Evolutionary conservation across 2,113 vertebrate genomes (phyloP).

Genomic region (Chaetodon trifascialis): DNA sequence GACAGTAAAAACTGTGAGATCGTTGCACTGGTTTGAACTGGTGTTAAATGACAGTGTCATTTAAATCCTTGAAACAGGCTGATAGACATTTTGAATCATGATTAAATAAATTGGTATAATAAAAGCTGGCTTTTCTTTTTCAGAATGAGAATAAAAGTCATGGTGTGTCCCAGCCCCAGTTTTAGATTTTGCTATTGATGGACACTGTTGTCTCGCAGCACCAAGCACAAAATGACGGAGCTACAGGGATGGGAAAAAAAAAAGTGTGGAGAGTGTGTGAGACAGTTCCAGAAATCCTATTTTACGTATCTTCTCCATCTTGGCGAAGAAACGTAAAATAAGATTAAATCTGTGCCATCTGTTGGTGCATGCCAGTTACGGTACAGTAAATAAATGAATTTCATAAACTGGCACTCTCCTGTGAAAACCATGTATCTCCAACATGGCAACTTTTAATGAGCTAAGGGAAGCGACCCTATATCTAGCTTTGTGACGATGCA

Average conservation of each 20-base stretch:
- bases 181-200: not conserved
- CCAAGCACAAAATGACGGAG: not conserved
- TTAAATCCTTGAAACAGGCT: not conserved
- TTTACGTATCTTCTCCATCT: not conserved
- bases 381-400: not conserved
- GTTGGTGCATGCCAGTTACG: not conserved
- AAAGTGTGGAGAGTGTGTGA: not conserved
- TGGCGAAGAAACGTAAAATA: not conserved
- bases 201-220: not conserved
- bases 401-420: not conserved
- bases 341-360: not conserved
- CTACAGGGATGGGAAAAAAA: not conserved
- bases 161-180: not conserved
- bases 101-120: not conserved
- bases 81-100: not conserved
- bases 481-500: not conserved
- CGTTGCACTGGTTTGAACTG: not conserved
- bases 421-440: not conserved
- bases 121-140: not conserved
- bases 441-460: not conserved
- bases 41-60: constrained; percentile 8
- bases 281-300: not conserved
- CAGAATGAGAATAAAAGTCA: not conserved
- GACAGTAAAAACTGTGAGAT: not conserved
- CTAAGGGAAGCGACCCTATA: not conserved